These are phyloP conservation scores for Diplosoma virens DNA, from an alignment of 23 tunicate genomes.

Conservation along the genomic window DNA sequence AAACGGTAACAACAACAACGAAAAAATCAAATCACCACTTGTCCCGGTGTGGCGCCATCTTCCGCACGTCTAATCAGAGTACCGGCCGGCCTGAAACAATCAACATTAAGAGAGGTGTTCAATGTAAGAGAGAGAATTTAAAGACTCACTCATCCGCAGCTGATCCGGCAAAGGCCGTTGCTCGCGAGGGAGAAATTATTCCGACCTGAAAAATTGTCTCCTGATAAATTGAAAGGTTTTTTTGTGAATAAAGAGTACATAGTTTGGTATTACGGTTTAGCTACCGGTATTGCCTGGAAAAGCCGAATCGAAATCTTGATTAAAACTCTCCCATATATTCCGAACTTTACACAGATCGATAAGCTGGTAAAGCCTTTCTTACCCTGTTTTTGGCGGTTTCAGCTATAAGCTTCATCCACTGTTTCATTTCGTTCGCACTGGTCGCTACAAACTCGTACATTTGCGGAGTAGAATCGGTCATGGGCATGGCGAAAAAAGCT, in stretches of 20 bases:
- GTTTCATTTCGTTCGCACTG: constrained; percentile 36
- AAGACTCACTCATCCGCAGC: not conserved
- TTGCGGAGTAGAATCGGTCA: constrained; percentile 43
- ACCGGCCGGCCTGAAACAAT: constrained; percentile 5
- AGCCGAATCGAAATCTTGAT: no score
- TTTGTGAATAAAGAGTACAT: no score
- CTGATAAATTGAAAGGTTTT: no score
- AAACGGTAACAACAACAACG: no score
- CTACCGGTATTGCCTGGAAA: no score
- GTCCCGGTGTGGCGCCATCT: not conserved
- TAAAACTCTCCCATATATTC: no score
- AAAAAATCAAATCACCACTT: not conserved
- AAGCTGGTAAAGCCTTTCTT: not conserved
- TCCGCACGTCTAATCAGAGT: not conserved
- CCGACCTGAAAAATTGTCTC: no score
- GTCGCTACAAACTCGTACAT: constrained; percentile 65
- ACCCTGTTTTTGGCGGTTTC: constrained; percentile 16
- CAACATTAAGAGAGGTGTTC: no score
- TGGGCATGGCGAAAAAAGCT: constrained; percentile 61
- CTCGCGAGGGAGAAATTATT: no score
- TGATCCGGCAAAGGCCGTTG: not conserved
- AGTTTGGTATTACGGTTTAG: no score
- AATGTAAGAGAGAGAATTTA: no score
- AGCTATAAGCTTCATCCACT: constrained; percentile 45
- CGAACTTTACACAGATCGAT: no score